Evolutionary conservation across 2,888 invertebrate genomes (phyloP), one percentile per base, ranked within the genome.

Genomic region (Hypselothyrea guttata): DNA sequence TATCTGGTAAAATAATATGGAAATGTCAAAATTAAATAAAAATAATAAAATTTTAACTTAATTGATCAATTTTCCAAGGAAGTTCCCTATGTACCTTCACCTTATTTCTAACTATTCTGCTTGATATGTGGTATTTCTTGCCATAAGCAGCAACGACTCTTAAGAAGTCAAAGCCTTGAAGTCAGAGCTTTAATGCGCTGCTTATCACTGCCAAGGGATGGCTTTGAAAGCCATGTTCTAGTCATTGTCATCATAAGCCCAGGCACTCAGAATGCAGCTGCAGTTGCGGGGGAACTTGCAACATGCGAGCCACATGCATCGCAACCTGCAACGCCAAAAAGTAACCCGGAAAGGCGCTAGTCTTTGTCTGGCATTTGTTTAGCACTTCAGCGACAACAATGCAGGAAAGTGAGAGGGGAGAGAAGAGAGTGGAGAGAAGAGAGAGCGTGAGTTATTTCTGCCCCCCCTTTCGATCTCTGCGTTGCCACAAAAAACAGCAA

Each of bases 311-410:
- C n/a, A n/a, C n/a, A n/a, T n/a, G n/a, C n/a, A n/a, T 59, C 48
- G 59, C 51, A 67, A 67, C 60, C 35, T 53, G 53, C 45, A 40
- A 11, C 44, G 22, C 38, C 38, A 11, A 63, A 67, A 67, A 40
- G 45, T 52, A 61, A 73, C 69, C 69, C 74, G 69, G 74, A 73
- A 73, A 57, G 69, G 54, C 74, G 73, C 53, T 56, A 53, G 61
- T 53, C 73, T 68, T 75, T 85, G 85, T 84, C 57, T 74, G 51
- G 59, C 83, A 51, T 85, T 78, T 83, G 75, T 82, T 74, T 83
- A 79, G 84, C 85, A 78, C 85, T 78, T 64, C 65, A 82, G 85
- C 71, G 33, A 45, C 61, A 56, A 81, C 81, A 77, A 84, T 67
- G 62, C 16, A 37, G 34, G 34, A 41, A 22, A 12, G 35, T 18